Percentiles rank a stretch among this genome's conserved stretches.
phyloP scores from a whole-genome alignment of 2,113 vertebrate genomes.

The Sorex fumeus region DNA sequence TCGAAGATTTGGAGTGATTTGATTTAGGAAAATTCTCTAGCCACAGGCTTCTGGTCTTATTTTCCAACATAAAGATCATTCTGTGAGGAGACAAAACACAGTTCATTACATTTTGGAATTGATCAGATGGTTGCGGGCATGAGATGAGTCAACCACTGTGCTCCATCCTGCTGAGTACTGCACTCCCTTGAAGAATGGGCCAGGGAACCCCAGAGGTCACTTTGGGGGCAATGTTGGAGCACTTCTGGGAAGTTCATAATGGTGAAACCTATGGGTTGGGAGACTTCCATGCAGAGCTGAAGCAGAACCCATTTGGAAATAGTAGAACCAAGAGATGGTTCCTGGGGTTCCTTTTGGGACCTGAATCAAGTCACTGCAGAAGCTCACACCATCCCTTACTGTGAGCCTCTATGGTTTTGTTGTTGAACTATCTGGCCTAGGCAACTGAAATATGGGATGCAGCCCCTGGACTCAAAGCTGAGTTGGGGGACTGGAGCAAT shows the following conservation, averaged over 20 bases:
- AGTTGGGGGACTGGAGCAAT: too few relatives aligned
- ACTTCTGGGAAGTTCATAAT: neutral
- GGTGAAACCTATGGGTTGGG: neutral
- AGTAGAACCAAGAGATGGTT: too few relatives aligned
- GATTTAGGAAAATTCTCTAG: neutral
- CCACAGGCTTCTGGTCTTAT: constrained; percentile 42
- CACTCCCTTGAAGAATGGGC: neutral
- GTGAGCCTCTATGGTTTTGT: neutral
- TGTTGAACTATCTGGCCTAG: neutral
- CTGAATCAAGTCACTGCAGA: neutral
- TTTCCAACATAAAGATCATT: constrained; percentile 49
- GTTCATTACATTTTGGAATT: neutral
- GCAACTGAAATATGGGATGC: neutral
- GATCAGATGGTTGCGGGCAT: neutral
- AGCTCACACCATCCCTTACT: neutral
- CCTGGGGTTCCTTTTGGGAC: neutral
- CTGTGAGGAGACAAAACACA: constrained; percentile 61
- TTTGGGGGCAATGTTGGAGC: neutral
- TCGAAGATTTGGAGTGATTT: constrained; percentile 26
- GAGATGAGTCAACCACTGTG: neutral
- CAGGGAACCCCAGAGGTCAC: neutral
- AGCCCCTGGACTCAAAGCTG: neutral
- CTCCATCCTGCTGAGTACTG: neutral
- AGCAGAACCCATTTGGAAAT: neutral
- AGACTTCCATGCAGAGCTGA: neutral